phyloP scores from a whole-genome alignment of 2,797 vertebrate species.

The Darevskia mixta region DNA sequence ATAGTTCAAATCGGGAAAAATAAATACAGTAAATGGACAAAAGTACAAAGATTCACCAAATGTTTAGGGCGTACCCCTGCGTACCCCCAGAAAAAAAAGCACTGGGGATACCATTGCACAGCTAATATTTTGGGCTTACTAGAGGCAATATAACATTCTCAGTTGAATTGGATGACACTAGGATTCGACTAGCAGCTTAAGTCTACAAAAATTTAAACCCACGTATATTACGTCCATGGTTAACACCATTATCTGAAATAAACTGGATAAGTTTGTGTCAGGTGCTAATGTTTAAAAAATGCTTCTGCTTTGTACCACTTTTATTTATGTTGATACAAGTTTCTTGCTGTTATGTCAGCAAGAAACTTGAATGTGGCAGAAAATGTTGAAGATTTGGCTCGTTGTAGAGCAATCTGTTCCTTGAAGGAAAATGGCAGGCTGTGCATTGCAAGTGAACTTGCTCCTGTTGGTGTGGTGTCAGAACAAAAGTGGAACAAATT shows the following conservation, averaged over 20 bases:
- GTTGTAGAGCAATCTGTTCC: not conserved
- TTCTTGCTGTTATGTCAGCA: not conserved
- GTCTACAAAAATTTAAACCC: not conserved
- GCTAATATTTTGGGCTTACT: not conserved
- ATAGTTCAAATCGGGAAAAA: no score
- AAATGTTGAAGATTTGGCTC: not conserved
- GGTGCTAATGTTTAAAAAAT: not conserved
- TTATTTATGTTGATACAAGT: not conserved
- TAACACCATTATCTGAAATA: not conserved
- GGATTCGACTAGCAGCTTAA: not conserved
- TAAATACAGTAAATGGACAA: no score
- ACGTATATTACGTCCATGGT: not conserved
- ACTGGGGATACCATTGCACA: not conserved
- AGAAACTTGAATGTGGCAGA: not conserved
- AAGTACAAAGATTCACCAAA: no score
- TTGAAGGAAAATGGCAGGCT: not conserved
- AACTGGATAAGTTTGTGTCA: not conserved
- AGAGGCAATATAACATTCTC: not conserved
- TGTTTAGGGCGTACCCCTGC: no score
- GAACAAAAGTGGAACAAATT: slow-evolving; percentile 1
- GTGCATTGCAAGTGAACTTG: not conserved
- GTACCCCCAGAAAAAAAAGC: no score
- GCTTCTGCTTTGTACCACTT: not conserved
- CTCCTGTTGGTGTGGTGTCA: not conserved
- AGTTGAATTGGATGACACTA: not conserved